A percentile compares a stretch with the other conserved stretches of the same genome.
These are phyloP conservation scores for Characodon lateralis DNA, from an alignment of 2,797 vertebrate genomes.

Conservation along the genomic window DNA sequence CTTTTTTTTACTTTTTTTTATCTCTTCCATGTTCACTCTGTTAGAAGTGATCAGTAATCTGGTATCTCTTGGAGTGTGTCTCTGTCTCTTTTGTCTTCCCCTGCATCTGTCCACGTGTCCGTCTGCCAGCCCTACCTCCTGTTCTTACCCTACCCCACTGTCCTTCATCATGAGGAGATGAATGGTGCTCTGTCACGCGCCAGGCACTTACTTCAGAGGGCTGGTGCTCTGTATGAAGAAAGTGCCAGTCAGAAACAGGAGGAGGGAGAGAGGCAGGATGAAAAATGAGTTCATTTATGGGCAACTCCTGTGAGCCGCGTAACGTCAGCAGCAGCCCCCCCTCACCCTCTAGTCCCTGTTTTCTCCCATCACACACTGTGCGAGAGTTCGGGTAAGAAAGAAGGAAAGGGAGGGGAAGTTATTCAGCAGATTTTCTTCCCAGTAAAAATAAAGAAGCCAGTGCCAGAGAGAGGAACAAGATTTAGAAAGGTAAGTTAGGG, in stretches of 20 bases:
- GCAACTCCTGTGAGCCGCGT: conserved; percentile 92
- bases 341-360: conserved; percentile 41
- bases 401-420: conserved; percentile 56
- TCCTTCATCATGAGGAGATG: conserved; percentile 79
- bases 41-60: conserved; percentile 65
- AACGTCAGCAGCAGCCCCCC: conserved; percentile 80
- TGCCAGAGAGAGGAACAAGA: conserved; percentile 54
- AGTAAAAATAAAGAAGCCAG: conserved; percentile 46
- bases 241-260: conserved; percentile 96
- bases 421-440: conserved; percentile 81
- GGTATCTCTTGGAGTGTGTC: conserved; percentile 54
- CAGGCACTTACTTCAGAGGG: conserved; percentile 96
- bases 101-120: conserved; percentile 62
- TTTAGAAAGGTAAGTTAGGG: conserved; percentile 49
- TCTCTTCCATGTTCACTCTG: conserved; percentile 47
- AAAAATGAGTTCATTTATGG: conserved; percentile 99
- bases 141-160: conserved; percentile 20
- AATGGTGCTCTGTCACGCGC: conserved; percentile 89
- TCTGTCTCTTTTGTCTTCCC: conserved; percentile 60
- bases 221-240: conserved; percentile 88
- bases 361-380: conserved; percentile 65
- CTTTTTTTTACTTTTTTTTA: conserved; percentile 41
- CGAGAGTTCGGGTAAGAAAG: conserved; percentile 11
- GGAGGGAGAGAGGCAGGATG: conserved; percentile 90
- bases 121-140: conserved; percentile 60